Evolutionary conservation across 1,140 invertebrate genomes (phyloP), one percentile per base, ranked within the genome.

Genomic region (Aphelinus certus): DNA sequence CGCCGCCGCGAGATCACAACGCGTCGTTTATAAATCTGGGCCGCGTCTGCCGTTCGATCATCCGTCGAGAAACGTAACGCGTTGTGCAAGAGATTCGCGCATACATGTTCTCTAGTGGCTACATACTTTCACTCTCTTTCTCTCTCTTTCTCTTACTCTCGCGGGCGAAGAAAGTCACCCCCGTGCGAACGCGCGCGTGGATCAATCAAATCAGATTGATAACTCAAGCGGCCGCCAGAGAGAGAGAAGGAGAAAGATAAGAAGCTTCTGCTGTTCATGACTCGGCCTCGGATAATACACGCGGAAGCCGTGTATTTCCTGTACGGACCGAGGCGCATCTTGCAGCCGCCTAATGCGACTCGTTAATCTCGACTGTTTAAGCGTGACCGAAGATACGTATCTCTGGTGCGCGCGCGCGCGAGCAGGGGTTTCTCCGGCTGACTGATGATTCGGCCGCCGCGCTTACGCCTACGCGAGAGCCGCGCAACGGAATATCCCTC

Each of bases 311-410:
- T 70, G 63, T 55, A 5, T 7, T 10, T 7, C 53, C 5, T 55
- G 73, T 58, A 64, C 57, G 65, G 78, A 71, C 58, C 7, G 62
- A 56, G 66, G 74, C 62, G 66, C 58, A 63, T 70, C 60, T n/a
- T 7, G 79, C 82, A 77, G 81, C 73, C 77, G 79, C 78, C 79
- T 85, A 86, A 86, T 86, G 83, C 82, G 79, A 84, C 83, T 85
- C 86, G 84, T 87, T 86, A 85, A 87, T 87, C 84, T 86, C 83
- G 68, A 79, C 79, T 82, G 51, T 81, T 84, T 85, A 84, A 82
- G 80, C 81, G 82, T 80, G 83, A 79, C 81, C 79, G 75, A 81
- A 83, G 85, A 86, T 87, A 83, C 82, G 76, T 82, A 87, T 86
- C 84, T 85, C 79, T 9, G 42, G 51, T 3, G 47, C 5, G 64